Percentiles rank a stretch among this genome's conserved stretches.
Evolutionary conservation across 2,113 vertebrate species (phyloP).

Genomic region (Cheirogaleus medius): DNA sequence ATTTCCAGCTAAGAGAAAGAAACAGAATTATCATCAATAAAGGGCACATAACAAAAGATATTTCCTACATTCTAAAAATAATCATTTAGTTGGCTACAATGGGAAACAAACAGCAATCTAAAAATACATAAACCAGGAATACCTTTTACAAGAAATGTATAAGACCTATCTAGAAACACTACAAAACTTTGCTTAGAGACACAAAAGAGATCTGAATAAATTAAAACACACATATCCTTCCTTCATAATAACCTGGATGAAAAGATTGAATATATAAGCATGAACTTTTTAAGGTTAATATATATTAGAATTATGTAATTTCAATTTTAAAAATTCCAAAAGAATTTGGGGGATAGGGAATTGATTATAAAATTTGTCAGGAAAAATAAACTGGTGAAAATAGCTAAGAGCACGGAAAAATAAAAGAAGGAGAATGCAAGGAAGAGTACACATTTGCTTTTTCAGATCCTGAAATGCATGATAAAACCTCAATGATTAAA

Average conservation of each 20-base stretch:
- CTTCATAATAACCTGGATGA: neutral
- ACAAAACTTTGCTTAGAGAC: constrained; percentile 38
- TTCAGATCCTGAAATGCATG: neutral
- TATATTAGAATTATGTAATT: constrained; percentile 4
- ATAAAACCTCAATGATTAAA: constrained; percentile 3
- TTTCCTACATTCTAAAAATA: neutral
- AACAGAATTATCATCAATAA: constrained; percentile 23
- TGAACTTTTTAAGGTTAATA: neutral
- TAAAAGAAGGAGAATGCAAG: neutral
- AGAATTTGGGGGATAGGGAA: neutral
- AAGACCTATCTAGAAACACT: constrained; percentile 7
- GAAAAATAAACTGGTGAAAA: constrained; percentile 36
- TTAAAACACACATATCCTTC: neutral
- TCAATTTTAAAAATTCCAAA: constrained; percentile 41
- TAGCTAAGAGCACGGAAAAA: neutral
- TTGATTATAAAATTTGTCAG: neutral
- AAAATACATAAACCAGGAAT: constrained; percentile 28
- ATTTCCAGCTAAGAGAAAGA: constrained; percentile 26
- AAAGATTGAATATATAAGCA: neutral
- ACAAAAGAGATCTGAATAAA: constrained; percentile 37
- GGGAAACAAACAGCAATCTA: neutral
- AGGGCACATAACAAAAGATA: neutral
- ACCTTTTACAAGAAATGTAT: neutral
- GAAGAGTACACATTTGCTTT: neutral
- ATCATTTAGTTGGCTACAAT: neutral